Evolutionary conservation across 2,113 vertebrate genomes (phyloP), one percentile per base, ranked within the genome.

Genomic region (Lophius piscatorius): DNA sequence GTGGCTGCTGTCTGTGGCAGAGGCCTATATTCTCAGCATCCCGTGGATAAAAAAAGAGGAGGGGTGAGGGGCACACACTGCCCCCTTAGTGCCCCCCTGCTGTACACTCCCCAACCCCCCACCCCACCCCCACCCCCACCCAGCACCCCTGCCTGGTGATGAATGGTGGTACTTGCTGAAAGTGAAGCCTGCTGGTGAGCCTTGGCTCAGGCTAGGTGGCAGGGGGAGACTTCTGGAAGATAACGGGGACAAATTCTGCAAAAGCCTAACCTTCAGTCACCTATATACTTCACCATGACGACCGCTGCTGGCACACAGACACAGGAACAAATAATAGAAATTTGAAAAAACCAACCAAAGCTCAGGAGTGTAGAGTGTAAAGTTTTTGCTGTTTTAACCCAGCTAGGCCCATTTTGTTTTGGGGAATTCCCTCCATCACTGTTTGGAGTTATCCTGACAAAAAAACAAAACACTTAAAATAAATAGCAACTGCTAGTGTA

Each of bases 91-190:
- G 83, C 81, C 83, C 85, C 85, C 83, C 83, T 79, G 81, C 80
- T 36, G 9, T 69, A 67, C 34, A 22, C 62, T 57, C 69, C 59
- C 35, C 6, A 33, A n/a, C n/a, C n/a, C 21, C 61, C 48, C 47
- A 26, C 2, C 38, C n/a, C 10, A 12, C 54, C 50, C 29, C 35
- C 39, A n/a, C n/a, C 26, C 65, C 66, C 54, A 65, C 65, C 66
- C 57, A 70, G 85, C 81, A 87, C 87, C 85, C 89, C 86, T 88
- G 84, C 81, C 63, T 84, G 70, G 83, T 92, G 91, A 92, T 92
- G 90, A 92, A 92, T 92, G 87, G 87, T 83, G 88, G 75, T 83
- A 88, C 87, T 91, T 75, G 89, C 84, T 81, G 88, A 90, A 91
- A 90, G 87, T 88, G 88, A 92, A 91, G 88, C 86, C 83, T 87